These are phyloP conservation scores for Pseudochaenichthys georgianus DNA, from an alignment of 2,797 vertebrate species.

Conservation along the genomic window DNA sequence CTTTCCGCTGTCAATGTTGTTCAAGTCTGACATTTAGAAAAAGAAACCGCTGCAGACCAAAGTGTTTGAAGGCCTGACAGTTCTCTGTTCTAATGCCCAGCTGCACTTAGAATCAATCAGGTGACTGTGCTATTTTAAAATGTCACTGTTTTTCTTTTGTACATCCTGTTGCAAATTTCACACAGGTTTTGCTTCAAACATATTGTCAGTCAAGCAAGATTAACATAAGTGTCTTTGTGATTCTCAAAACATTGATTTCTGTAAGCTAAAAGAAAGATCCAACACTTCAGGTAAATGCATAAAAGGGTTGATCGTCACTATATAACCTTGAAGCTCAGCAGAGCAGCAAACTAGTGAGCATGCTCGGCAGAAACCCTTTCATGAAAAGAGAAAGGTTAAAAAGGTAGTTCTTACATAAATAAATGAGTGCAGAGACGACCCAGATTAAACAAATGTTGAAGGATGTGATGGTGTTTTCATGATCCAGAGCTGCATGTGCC, in stretches of 20 bases:
- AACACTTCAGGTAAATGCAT: not conserved
- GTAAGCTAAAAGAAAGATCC: not conserved
- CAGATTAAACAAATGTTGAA: slow-evolving; percentile 49
- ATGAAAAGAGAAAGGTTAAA: slow-evolving; percentile 27
- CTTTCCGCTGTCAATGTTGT: not conserved
- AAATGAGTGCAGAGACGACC: slow-evolving; percentile 15
- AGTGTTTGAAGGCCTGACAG: not conserved
- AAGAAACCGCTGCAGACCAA: slow-evolving; percentile 13
- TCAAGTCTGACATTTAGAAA: slow-evolving; percentile 22
- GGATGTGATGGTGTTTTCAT: slow-evolving; percentile 45
- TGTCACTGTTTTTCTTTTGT: not conserved
- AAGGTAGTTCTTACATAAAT: slow-evolving; percentile 29
- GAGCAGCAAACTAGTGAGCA: slow-evolving; percentile 8
- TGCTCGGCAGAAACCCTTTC: slow-evolving; percentile 29
- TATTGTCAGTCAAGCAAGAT: not conserved
- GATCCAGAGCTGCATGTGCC: slow-evolving; percentile 26
- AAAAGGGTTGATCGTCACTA: not conserved
- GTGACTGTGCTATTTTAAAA: slow-evolving; percentile 4
- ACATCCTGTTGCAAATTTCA: slow-evolving; percentile 28
- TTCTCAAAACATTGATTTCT: not conserved
- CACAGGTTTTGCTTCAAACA: not conserved
- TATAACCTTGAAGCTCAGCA: slow-evolving; percentile 8
- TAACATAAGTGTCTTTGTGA: not conserved
- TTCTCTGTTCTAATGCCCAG: not conserved
- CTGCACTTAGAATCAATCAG: slow-evolving; percentile 1